These are phyloP conservation scores for Caenorhabditis virilis DNA, from an alignment of 2,888 invertebrate species.

Conservation along the genomic window DNA sequence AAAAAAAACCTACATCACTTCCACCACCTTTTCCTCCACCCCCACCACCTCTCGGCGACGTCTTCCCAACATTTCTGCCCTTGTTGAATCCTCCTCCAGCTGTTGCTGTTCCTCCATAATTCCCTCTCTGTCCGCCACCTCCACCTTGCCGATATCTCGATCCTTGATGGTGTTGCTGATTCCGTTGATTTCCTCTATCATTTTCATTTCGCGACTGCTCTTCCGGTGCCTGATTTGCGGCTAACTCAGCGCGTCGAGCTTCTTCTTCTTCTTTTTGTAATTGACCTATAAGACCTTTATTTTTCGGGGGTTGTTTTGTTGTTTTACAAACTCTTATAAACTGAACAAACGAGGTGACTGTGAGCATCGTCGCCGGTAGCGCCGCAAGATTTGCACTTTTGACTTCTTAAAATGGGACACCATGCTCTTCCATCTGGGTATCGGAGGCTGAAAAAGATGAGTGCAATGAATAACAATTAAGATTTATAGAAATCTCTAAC, in stretches of 20 bases:
- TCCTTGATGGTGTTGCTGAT: not conserved
- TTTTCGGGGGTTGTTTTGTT: too few species aligned
- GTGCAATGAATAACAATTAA: too few species aligned
- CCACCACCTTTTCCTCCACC: not conserved
- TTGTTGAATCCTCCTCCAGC: not conserved
- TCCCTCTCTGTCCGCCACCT: constrained; percentile 6
- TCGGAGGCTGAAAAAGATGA: constrained; percentile 23
- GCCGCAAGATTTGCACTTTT: constrained; percentile 12
- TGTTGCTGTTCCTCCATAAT: not conserved
- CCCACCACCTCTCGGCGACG: too few species aligned
- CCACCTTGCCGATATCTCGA: constrained; percentile 3
- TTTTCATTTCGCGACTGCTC: constrained; percentile 7
- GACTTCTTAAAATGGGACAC: constrained; percentile 23
- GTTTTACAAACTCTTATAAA: too few species aligned
- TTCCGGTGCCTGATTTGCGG: constrained; percentile 18
- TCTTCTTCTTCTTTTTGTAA: too few species aligned
- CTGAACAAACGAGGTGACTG: constrained; percentile 21
- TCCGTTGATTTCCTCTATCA: constrained; percentile 4
- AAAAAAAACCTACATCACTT: constrained; percentile 15
- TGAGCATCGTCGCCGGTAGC: constrained; percentile 26
- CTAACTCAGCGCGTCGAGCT: too few species aligned
- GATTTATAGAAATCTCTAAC: too few species aligned
- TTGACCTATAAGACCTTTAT: too few species aligned
- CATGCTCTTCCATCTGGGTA: constrained; percentile 19
- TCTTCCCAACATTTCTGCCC: too few species aligned